phyloP scores from a whole-genome alignment of 2,113 vertebrate genomes.

The Zosterops lateralis region DNA sequence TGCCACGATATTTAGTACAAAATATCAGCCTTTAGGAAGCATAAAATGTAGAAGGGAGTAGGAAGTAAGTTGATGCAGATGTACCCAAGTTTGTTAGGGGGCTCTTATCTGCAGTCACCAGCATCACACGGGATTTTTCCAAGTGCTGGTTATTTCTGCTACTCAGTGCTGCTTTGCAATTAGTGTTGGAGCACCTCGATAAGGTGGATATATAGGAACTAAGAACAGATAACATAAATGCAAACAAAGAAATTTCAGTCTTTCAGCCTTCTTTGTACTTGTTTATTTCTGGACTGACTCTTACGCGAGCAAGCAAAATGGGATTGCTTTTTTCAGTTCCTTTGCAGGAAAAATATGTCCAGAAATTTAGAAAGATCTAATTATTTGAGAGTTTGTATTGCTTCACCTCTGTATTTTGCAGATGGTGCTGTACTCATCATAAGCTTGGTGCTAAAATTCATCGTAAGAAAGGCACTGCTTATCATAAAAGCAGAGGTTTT shows the following conservation, averaged over 20 bases:
- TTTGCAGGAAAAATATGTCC: background rate
- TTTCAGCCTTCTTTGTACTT: constrained; percentile 54
- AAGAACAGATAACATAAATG: constrained; percentile 70
- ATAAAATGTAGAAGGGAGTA: background rate
- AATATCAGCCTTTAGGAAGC: constrained; percentile 46
- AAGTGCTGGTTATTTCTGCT: constrained; percentile 52
- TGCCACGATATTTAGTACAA: constrained; percentile 9
- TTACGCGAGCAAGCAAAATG: background rate
- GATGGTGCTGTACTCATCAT: background rate
- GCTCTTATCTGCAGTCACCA: constrained; percentile 59
- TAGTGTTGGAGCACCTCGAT: constrained; percentile 67
- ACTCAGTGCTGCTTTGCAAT: constrained; percentile 54
- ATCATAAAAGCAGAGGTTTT: constrained; percentile 29
- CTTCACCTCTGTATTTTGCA: background rate
- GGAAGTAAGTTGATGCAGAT: constrained; percentile 55
- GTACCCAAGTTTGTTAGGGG: constrained; percentile 43
- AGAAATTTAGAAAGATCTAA: background rate
- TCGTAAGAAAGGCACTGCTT: background rate
- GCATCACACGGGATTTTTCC: constrained; percentile 23
- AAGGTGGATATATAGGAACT: constrained; percentile 68
- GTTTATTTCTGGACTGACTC: constrained; percentile 59
- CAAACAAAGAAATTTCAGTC: constrained; percentile 66
- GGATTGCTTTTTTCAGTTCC: background rate
- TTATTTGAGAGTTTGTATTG: background rate
- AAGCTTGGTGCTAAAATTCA: background rate